Evolutionary conservation across 2,888 invertebrate genomes (phyloP), one percentile per base, ranked within the genome.

Genomic region (Cetonia aurata): DNA sequence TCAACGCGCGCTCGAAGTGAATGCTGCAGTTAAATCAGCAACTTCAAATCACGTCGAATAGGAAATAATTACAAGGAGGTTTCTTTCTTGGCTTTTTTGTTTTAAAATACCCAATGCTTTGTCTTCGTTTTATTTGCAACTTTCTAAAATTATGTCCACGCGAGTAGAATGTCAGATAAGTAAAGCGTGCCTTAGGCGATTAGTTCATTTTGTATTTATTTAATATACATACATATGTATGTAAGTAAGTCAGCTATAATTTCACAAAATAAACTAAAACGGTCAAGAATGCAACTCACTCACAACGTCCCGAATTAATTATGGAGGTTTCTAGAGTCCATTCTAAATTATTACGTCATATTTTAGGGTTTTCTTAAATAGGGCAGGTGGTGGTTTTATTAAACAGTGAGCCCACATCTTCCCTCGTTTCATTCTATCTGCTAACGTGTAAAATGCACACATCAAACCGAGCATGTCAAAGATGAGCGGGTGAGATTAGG

Each of bases 381-480:
- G 37, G 50, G 50, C 62, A 65, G 62, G 62, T 65, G 62, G 62
- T n/a, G 41, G 62, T 65, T 65, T 37, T 50, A 50, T 65, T 50
- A 41, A 52, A 65, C 62, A 65, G 50, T 65, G 37, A 19, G 17
- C 62, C 62, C 62, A 65, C 62, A 65, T 65, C 62, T 15, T 65
- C 37, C 50, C 44, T 65, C 37, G 1, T 41, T 65, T 15, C 52
- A 37, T 52, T 52, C 3, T n/a, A 52, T 19, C 50, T 15, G 50
- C 9, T 25, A 1, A 12, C 9, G 4, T 50, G 13, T 17, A 12
- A 65, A 37, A 52, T 37, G 41, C 37, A 42, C 46, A 65, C 13
- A 46, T 17, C 62, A 37, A 15, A 37, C 33, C 33, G 37, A 42
- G 13, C 42, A 25, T 48, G 15, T 37, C 50, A 12, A 50, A 65